A percentile compares a stretch with the other conserved stretches of the same genome.
phyloP scores from a whole-genome alignment of 1,140 invertebrate genomes.

The Leptonema lineaticorne region DNA sequence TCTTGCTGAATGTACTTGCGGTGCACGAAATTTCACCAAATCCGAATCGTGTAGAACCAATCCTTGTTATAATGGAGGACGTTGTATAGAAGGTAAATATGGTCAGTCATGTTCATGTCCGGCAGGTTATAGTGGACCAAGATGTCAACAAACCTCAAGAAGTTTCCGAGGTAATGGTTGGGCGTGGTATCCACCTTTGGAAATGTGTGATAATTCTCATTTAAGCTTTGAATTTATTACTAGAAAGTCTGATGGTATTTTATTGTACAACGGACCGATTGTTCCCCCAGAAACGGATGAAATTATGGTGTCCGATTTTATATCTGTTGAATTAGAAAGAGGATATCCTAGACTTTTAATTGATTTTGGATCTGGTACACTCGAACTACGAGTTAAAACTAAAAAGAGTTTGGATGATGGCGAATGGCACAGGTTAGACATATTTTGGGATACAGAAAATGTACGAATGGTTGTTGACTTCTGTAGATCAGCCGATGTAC shows the following conservation, averaged over 20 bases:
- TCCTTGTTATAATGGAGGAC: constrained; percentile 93
- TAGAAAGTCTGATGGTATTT: constrained; percentile 82
- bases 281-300: constrained; percentile 87
- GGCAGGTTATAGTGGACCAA: constrained; percentile 86
- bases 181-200: constrained; percentile 94
- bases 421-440: constrained; percentile 93
- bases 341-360: constrained; percentile 88
- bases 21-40: constrained; percentile 86
- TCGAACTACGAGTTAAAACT: constrained; percentile 86
- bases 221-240: constrained; percentile 95
- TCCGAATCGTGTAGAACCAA: constrained; percentile 85
- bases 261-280: constrained; percentile 96
- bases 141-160: constrained; percentile 93
- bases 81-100: constrained; percentile 86
- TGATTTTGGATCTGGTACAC: constrained; percentile 92
- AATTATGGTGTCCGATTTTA: constrained; percentile 88
- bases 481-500: constrained; percentile 83
- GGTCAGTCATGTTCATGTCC: constrained; percentile 88
- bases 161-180: constrained; percentile 91
- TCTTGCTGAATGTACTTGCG: constrained; percentile 87
- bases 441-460: constrained; percentile 93
- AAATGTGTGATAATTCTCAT: constrained; percentile 95
- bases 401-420: constrained; percentile 87
- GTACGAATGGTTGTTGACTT: constrained; percentile 90
- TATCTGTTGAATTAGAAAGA: constrained; percentile 87